Evolutionary conservation across 2,888 invertebrate genomes (phyloP).

Genomic region (Amiota minor): DNA sequence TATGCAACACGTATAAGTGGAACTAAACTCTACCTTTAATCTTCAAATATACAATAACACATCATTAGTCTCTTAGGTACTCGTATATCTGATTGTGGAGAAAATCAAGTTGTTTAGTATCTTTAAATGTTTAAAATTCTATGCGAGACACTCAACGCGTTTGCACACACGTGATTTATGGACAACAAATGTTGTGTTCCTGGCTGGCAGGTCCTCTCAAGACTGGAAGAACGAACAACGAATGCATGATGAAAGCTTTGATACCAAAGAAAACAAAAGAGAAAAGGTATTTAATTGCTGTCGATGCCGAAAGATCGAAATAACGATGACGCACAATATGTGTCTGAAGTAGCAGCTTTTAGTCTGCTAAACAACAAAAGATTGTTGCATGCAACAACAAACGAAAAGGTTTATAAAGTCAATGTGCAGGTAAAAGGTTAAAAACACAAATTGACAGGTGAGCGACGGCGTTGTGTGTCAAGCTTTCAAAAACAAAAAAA

Average conservation of each 20-base stretch:
- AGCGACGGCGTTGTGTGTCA: constrained; percentile 9
- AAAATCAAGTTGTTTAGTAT: too few relatives aligned
- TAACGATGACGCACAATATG: constrained; percentile 8
- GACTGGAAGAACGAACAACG: background rate
- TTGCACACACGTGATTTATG: constrained; percentile 11
- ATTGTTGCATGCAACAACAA: background rate
- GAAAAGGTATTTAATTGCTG: constrained; percentile 6
- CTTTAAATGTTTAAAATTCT: too few relatives aligned
- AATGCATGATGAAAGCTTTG: background rate
- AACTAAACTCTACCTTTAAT: too few relatives aligned
- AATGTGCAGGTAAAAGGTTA: constrained; percentile 7
- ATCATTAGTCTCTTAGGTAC: too few relatives aligned
- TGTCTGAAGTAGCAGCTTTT: constrained; percentile 13
- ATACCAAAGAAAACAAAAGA: background rate
- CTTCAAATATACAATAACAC: too few relatives aligned
- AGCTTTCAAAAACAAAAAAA: too few relatives aligned
- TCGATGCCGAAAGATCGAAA: background rate
- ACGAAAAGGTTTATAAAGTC: background rate
- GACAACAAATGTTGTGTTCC: background rate
- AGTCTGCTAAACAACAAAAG: too few relatives aligned
- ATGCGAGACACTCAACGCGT: background rate
- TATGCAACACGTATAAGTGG: too few relatives aligned
- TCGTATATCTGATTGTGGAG: too few relatives aligned
- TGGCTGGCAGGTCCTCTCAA: background rate
- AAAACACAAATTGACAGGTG: constrained; percentile 17